Conservation (phyloP, 2,888 invertebrate genomes). For the Cyaniris semiargus region DNA sequence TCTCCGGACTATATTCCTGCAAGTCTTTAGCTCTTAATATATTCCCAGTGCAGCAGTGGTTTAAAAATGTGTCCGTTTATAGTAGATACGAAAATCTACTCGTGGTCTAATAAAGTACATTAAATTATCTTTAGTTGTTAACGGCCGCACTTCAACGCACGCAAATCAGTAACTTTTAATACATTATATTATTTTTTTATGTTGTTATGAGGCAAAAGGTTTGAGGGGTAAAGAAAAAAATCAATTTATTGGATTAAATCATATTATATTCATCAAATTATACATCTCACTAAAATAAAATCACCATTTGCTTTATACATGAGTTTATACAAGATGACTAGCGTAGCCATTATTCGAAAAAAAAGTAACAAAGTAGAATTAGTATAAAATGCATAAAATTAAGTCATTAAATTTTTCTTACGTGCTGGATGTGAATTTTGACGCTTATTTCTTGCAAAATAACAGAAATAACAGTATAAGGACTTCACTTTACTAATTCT, state of each 20-base stretch:
- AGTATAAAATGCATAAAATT: neutral
- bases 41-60: too few species aligned
- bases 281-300: conserved; percentile 66
- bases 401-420: neutral
- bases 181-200: too few species aligned
- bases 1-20: neutral
- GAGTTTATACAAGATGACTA: conserved; percentile 60
- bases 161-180: too few species aligned
- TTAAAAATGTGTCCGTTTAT: too few species aligned
- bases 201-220: neutral
- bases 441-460: neutral
- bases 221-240: conserved; percentile 37
- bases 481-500: neutral
- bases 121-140: too few species aligned
- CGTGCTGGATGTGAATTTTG: neutral
- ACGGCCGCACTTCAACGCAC: too few species aligned
- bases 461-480: neutral
- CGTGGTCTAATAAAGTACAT: too few species aligned
- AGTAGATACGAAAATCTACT: too few species aligned
- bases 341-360: conserved; percentile 47
- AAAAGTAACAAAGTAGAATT: neutral
- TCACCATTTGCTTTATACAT: conserved; percentile 55
- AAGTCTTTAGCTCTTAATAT: neutral
- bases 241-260: conserved; percentile 44
- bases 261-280: conserved; percentile 60